Evolutionary conservation across 2,888 invertebrate species (phyloP).

Genomic region (Leptinotarsa peninsularis): DNA sequence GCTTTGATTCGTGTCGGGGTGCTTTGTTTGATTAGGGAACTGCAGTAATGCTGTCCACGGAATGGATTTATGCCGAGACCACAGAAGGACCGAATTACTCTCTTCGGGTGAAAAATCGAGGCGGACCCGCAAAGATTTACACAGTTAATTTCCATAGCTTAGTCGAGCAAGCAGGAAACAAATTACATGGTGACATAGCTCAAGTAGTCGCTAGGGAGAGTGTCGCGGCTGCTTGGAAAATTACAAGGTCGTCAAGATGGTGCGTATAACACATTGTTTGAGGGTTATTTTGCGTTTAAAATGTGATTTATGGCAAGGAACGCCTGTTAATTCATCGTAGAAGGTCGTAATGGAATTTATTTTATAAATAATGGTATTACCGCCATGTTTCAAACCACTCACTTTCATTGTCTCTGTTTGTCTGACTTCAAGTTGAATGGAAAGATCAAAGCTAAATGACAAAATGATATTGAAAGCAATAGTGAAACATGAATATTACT

Average conservation of each 20-base stretch:
- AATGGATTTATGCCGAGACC: constrained; percentile 50
- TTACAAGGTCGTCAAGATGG: constrained; percentile 51
- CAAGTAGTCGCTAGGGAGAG: constrained; percentile 52
- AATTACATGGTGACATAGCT: constrained; percentile 57
- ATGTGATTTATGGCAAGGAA: constrained; percentile 15
- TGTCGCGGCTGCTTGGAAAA: constrained; percentile 47
- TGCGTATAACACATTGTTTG: constrained; percentile 28
- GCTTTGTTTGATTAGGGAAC: constrained; percentile 49
- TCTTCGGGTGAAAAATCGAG: constrained; percentile 51
- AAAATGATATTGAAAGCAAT: no score
- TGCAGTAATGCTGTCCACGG: constrained; percentile 41
- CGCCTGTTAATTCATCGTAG: background rate
- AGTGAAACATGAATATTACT: no score
- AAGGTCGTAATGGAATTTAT: background rate
- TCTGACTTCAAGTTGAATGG: no score
- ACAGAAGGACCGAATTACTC: constrained; percentile 48
- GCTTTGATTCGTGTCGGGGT: constrained; percentile 31
- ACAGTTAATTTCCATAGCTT: constrained; percentile 31
- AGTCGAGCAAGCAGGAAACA: constrained; percentile 46
- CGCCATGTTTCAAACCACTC: no score
- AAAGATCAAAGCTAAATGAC: no score
- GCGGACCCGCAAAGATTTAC: constrained; percentile 54
- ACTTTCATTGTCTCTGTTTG: no score
- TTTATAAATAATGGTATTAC: background rate
- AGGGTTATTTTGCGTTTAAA: constrained; percentile 39